Evolutionary conservation across 2,888 invertebrate genomes (phyloP).

Genomic region (Arrhopalites spinosus): DNA sequence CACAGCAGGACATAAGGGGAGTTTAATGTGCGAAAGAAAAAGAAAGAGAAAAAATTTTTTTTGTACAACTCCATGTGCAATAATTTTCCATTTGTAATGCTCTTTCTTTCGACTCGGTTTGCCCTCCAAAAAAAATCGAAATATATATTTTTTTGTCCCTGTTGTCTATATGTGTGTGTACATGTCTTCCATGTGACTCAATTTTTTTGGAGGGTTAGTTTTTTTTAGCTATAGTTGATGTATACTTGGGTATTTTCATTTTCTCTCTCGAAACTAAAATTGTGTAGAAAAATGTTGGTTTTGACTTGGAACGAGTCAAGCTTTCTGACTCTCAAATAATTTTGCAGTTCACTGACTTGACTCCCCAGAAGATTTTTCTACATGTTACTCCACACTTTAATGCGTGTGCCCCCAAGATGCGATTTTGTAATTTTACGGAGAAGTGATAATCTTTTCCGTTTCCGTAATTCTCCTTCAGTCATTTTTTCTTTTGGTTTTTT

Average conservation of each 20-base stretch:
- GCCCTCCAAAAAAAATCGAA: constrained; percentile 11
- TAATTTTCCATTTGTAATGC: constrained; percentile 37
- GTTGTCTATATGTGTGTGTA: background rate
- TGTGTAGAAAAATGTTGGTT: background rate
- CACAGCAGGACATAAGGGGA: constrained; percentile 4
- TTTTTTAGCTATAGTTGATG: too few relatives aligned
- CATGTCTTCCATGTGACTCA: too few relatives aligned
- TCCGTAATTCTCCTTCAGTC: background rate
- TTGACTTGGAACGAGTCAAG: constrained; percentile 8
- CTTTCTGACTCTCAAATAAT: constrained; percentile 26
- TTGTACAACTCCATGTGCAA: constrained; percentile 22
- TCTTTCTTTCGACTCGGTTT: constrained; percentile 41
- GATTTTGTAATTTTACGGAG: constrained; percentile 10
- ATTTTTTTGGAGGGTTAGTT: too few relatives aligned
- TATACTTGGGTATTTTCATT: background rate
- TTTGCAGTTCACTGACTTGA: constrained; percentile 21
- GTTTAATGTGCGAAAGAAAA: background rate
- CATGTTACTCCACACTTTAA: background rate
- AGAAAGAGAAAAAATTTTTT: background rate
- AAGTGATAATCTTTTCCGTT: constrained; percentile 10
- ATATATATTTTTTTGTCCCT: background rate
- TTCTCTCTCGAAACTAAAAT: constrained; percentile 28
- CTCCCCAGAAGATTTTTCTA: background rate
- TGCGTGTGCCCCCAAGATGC: background rate
- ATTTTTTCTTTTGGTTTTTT: too few relatives aligned